These are phyloP conservation scores for Dryobota labecula DNA, from an alignment of 2,888 invertebrate species.

Conservation along the genomic window DNA sequence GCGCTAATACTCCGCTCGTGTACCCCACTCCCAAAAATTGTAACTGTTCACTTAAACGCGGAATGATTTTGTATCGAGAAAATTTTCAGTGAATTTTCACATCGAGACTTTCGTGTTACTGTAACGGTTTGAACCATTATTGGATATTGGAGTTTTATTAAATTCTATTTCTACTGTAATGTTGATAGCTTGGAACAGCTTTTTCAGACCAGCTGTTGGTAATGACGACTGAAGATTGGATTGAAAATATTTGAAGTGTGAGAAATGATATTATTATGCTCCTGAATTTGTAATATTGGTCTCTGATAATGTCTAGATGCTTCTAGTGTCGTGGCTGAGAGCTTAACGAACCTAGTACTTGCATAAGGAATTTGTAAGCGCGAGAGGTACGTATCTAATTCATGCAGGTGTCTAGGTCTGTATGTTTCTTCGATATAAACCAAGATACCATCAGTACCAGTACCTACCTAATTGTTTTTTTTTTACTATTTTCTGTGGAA, in stretches of 20 bases:
- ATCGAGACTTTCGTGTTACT: slow-evolving; percentile 41
- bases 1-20: slow-evolving; percentile 14
- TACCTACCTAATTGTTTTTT: not conserved
- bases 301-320: not conserved
- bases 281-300: slow-evolving; percentile 16
- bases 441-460: too few relatives aligned
- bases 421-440: not conserved
- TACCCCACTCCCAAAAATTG: slow-evolving; percentile 19
- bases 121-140: slow-evolving; percentile 47
- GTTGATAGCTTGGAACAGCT: slow-evolving; percentile 51
- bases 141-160: slow-evolving; percentile 60
- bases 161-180: slow-evolving; percentile 54
- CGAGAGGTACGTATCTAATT: not conserved
- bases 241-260: slow-evolving; percentile 36
- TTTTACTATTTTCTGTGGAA: not conserved
- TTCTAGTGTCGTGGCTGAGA: not conserved
- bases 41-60: slow-evolving; percentile 56
- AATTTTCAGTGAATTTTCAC: slow-evolving; percentile 62
- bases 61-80: slow-evolving; percentile 67
- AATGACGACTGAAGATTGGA: slow-evolving; percentile 53
- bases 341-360: not conserved
- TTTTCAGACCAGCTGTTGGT: slow-evolving; percentile 53
- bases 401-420: not conserved
- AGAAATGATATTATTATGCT: slow-evolving; percentile 28
- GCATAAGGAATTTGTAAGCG: not conserved